Percentiles rank a stretch among this genome's conserved stretches.
phyloP scores from a whole-genome alignment of 2,888 invertebrate species.

The Busseola fusca region DNA sequence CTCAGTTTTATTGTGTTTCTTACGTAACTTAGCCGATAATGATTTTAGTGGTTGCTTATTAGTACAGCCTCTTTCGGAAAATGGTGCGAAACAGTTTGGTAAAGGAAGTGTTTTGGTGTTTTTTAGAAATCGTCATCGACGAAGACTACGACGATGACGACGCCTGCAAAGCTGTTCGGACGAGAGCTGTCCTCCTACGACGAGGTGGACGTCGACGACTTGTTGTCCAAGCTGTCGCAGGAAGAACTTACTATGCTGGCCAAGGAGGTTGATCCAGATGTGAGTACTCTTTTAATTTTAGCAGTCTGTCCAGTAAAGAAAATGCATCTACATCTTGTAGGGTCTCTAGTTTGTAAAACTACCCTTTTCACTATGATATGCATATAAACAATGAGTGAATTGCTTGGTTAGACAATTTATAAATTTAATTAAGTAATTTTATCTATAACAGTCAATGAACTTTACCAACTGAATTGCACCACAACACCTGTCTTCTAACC shows the following conservation, averaged over 20 bases:
- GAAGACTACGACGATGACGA: conserved; percentile 96
- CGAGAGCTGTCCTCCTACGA: conserved; percentile 97
- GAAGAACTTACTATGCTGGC: conserved; percentile 99
- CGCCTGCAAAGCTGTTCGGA: conserved; percentile 96
- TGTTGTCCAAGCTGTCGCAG: conserved; percentile 96
- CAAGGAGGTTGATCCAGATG: conserved; percentile 99
- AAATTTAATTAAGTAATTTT: conserved; percentile 21
- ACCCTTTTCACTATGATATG: neutral
- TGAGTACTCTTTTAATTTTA: conserved; percentile 88
- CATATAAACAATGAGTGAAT: neutral
- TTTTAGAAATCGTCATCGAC: conserved; percentile 96
- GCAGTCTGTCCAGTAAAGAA: neutral
- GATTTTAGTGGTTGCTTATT: conserved; percentile 21
- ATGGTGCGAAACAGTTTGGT: conserved; percentile 56
- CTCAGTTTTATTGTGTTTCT: conserved; percentile 58
- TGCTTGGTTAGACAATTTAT: conserved; percentile 10
- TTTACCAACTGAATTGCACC: conserved; percentile 9
- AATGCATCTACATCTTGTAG: neutral
- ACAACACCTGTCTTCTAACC: neutral
- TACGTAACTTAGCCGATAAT: conserved; percentile 62
- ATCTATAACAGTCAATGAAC: conserved; percentile 35
- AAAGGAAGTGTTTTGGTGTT: conserved; percentile 75
- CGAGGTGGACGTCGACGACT: conserved; percentile 98
- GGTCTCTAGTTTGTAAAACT: neutral
- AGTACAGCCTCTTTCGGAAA: conserved; percentile 35